Evolutionary conservation across 2,888 invertebrate genomes (phyloP).

Genomic region (Oligia fasciuncula): DNA sequence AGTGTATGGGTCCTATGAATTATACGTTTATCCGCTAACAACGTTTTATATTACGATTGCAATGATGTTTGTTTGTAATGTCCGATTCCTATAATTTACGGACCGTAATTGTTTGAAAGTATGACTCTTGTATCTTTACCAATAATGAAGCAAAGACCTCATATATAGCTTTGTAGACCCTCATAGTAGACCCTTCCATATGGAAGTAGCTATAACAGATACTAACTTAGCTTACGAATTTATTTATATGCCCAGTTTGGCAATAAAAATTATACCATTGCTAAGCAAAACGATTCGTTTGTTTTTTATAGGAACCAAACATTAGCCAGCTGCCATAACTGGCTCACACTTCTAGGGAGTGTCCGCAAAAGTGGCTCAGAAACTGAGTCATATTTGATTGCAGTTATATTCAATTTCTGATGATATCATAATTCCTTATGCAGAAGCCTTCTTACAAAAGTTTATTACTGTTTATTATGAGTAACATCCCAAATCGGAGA

Average conservation of each 20-base stretch:
- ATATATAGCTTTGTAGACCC: too few relatives aligned
- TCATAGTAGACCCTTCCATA: background rate
- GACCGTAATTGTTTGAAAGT: background rate
- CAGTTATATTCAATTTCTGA: background rate
- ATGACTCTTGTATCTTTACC: background rate
- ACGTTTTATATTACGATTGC: background rate
- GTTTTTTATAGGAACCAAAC: background rate
- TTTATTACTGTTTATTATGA: background rate
- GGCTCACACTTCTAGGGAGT: background rate
- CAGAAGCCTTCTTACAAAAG: background rate
- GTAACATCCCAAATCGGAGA: background rate
- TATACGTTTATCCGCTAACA: too few relatives aligned
- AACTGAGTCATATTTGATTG: background rate
- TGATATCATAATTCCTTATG: conserved; percentile 22
- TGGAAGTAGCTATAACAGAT: background rate
- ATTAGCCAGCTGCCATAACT: background rate
- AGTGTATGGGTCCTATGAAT: background rate
- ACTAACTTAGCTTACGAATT: background rate
- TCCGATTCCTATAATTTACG: background rate
- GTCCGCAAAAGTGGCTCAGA: background rate
- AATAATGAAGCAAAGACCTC: background rate
- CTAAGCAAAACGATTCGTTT: background rate
- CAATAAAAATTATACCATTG: too few relatives aligned
- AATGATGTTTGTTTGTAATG: background rate
- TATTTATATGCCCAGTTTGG: background rate